Percentiles rank a stretch among this genome's conserved stretches.
These are phyloP conservation scores for Hippocampus comes DNA, from an alignment of 2,113 vertebrate species.

Conservation along the genomic window DNA sequence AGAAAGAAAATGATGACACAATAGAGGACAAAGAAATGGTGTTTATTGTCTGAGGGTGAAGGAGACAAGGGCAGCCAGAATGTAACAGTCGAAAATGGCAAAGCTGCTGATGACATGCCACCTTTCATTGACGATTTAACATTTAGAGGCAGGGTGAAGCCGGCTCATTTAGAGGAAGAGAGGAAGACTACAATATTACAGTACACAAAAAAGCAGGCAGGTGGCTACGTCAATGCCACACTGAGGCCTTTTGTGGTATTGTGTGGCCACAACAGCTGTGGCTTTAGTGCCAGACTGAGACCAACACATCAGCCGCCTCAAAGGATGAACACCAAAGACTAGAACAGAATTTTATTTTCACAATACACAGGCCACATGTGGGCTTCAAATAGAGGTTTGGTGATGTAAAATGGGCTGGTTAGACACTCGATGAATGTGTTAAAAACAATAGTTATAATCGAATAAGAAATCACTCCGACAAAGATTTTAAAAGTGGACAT, in stretches of 20 bases:
- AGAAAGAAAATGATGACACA: constrained; percentile 39
- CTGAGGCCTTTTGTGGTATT: constrained; percentile 62
- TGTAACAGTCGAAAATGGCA: constrained; percentile 35
- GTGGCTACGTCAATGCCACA: constrained; percentile 63
- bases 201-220: constrained; percentile 62
- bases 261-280: constrained; percentile 63
- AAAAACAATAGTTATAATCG: no score
- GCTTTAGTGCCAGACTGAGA: constrained; percentile 33
- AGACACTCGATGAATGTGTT: not conserved
- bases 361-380: not conserved
- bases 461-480: no score
- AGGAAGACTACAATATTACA: constrained; percentile 42
- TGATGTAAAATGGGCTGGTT: not conserved
- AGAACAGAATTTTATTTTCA: constrained; percentile 26
- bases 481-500: no score
- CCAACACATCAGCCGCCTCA: constrained; percentile 36
- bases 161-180: constrained; percentile 37
- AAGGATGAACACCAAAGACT: constrained; percentile 37
- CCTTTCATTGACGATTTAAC: not conserved
- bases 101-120: constrained; percentile 24
- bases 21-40: constrained; percentile 36
- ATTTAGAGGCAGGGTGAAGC: constrained; percentile 30
- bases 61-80: constrained; percentile 7
- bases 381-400: not conserved
- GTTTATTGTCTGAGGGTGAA: constrained; percentile 45